phyloP scores from a whole-genome alignment of 2,888 invertebrate genomes.

The Onthophagus sagittarius region DNA sequence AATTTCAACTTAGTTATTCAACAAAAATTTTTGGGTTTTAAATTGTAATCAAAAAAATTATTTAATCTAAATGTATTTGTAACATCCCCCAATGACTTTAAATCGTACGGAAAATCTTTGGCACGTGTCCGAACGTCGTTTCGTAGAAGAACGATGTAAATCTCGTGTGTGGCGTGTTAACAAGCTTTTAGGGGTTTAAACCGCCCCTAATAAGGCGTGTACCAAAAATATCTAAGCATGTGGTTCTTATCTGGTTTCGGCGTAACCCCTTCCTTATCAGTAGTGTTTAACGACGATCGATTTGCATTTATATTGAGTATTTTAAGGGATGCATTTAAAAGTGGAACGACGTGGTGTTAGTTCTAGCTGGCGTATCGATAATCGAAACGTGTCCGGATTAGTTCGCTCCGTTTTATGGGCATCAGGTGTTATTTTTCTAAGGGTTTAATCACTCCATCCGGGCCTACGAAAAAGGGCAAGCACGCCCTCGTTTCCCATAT shows the following conservation, averaged over 20 bases:
- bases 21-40: too few species aligned
- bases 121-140: background rate
- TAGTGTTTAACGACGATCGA: background rate
- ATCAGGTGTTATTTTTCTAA: background rate
- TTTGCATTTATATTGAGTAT: background rate
- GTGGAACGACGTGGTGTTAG: background rate
- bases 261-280: background rate
- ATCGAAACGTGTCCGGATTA: background rate
- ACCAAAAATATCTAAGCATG: background rate
- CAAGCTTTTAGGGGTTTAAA: background rate
- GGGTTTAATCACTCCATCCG: background rate
- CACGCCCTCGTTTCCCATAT: background rate
- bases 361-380: background rate
- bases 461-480: background rate
- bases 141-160: background rate
- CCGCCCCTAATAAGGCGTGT: background rate
- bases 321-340: background rate
- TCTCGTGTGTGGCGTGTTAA: background rate
- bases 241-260: background rate
- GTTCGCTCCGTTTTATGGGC: background rate
- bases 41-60: too few species aligned
- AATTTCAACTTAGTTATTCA: too few species aligned
- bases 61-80: background rate
- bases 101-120: background rate
- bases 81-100: background rate